Percentiles rank a stretch among this genome's conserved stretches.
phyloP scores from a whole-genome alignment of 2,888 invertebrate genomes.

The Lacanobia wlatinum region DNA sequence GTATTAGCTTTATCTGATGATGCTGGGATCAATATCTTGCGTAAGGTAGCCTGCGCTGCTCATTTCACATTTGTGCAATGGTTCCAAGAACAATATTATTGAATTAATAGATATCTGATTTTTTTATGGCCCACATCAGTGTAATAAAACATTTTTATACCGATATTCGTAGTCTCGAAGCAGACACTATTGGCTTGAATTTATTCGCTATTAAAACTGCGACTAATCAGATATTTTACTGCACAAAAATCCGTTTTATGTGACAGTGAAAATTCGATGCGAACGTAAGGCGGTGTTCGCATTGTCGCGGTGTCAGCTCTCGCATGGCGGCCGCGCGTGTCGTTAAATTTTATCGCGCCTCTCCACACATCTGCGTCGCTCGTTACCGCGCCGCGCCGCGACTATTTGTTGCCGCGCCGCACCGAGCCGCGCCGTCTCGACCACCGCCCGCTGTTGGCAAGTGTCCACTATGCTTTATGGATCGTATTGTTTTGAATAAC shows the following conservation, averaged over 20 bases:
- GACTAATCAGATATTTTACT: slow-evolving; percentile 61
- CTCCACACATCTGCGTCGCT: slow-evolving; percentile 77
- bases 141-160: slow-evolving; percentile 41
- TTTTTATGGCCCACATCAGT: slow-evolving; percentile 17
- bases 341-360: slow-evolving; percentile 77
- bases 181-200: slow-evolving; percentile 38
- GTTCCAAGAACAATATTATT: slow-evolving; percentile 25
- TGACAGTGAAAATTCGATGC: slow-evolving; percentile 46
- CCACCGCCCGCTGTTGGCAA: slow-evolving; percentile 39
- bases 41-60: background rate
- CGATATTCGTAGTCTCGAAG: slow-evolving; percentile 20
- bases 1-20: slow-evolving; percentile 6
- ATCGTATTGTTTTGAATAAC: slow-evolving; percentile 66
- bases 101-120: slow-evolving; percentile 26
- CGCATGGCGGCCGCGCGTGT: slow-evolving; percentile 64
- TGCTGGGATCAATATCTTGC: slow-evolving; percentile 20
- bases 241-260: slow-evolving; percentile 53
- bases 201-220: slow-evolving; percentile 53
- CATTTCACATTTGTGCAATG: background rate
- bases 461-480: slow-evolving; percentile 56
- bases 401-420: slow-evolving; percentile 53
- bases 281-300: slow-evolving; percentile 22
- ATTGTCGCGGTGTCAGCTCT: slow-evolving; percentile 52
- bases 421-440: slow-evolving; percentile 29
- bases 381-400: slow-evolving; percentile 65